Evolutionary conservation across 2,113 vertebrate species (phyloP).

Genomic region (Xyrauchen texanus): DNA sequence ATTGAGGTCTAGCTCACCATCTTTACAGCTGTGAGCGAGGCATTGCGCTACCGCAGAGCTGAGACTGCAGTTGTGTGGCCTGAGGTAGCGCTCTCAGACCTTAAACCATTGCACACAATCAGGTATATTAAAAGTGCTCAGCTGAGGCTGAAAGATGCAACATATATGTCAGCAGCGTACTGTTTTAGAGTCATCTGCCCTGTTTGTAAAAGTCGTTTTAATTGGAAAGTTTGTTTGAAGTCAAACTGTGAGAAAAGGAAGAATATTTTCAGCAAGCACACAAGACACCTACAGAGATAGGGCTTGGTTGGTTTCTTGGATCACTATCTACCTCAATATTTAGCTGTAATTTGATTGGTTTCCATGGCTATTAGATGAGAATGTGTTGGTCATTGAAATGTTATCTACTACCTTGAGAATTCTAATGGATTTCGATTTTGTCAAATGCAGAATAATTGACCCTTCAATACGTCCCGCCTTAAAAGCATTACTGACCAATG

Average conservation of each 20-base stretch:
- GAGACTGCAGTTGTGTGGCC: conserved; percentile 2
- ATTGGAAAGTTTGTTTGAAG: not conserved
- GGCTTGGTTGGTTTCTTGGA: too few species aligned
- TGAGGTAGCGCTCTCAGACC: not conserved
- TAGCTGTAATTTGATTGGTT: too few species aligned
- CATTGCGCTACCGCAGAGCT: not conserved
- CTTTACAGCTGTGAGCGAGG: conserved; percentile 11
- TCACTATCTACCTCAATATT: too few species aligned
- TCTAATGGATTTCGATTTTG: too few species aligned
- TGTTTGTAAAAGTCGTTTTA: not conserved
- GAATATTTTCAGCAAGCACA: not conserved
- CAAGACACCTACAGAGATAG: too few species aligned
- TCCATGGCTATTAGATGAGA: too few species aligned
- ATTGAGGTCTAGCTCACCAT: not conserved
- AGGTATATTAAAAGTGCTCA: not conserved
- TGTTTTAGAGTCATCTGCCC: not conserved
- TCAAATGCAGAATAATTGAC: too few species aligned
- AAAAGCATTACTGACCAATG: too few species aligned
- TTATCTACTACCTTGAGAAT: too few species aligned
- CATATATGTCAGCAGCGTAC: not conserved
- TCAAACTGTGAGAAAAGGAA: not conserved
- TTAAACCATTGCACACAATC: not conserved
- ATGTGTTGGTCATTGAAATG: too few species aligned
- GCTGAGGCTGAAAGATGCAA: not conserved
- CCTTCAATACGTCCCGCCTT: too few species aligned